Percentiles rank a stretch among this genome's conserved stretches.
These are phyloP conservation scores for Ameiurus melas DNA, from an alignment of 2,113 vertebrate genomes.

Conservation along the genomic window DNA sequence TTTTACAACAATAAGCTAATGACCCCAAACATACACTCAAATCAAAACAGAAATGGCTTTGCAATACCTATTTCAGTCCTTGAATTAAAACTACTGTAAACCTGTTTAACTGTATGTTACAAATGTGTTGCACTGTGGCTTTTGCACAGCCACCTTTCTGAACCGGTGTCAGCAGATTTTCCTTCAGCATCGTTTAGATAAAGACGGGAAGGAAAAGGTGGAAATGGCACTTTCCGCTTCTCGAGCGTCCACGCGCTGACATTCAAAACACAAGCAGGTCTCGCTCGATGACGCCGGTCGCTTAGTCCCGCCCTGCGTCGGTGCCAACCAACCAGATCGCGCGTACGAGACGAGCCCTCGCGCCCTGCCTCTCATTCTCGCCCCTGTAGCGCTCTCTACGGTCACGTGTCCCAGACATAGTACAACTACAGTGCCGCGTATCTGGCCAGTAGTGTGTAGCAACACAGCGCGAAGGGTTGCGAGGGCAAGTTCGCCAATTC, in stretches of 20 bases:
- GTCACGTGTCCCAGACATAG: slow-evolving; percentile 77
- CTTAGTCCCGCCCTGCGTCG: slow-evolving; percentile 62
- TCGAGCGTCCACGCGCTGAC: neutral
- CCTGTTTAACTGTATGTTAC: neutral
- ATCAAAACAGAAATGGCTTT: too few species aligned
- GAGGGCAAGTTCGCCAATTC: slow-evolving; percentile 57
- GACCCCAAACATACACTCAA: too few species aligned
- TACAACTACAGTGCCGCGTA: slow-evolving; percentile 65
- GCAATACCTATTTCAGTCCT: too few species aligned
- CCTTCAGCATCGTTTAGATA: slow-evolving; percentile 48
- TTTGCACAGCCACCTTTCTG: neutral
- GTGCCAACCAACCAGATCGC: slow-evolving; percentile 73
- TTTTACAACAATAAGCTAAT: neutral
- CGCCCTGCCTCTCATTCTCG: slow-evolving; percentile 72
- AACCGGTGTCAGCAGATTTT: neutral
- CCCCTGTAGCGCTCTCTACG: slow-evolving; percentile 59
- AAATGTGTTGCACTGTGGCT: neutral
- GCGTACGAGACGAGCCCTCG: slow-evolving; percentile 85
- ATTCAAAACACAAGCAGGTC: slow-evolving; percentile 44
- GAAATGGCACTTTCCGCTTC: slow-evolving; percentile 26
- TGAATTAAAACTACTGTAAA: too few species aligned
- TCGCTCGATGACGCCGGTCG: slow-evolving; percentile 60
- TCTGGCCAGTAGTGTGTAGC: slow-evolving; percentile 62
- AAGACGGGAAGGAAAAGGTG: slow-evolving; percentile 42
- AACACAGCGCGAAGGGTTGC: slow-evolving; percentile 63